These are phyloP conservation scores for Pelecanus crispus DNA, from an alignment of 2,113 vertebrate genomes.

Conservation along the genomic window DNA sequence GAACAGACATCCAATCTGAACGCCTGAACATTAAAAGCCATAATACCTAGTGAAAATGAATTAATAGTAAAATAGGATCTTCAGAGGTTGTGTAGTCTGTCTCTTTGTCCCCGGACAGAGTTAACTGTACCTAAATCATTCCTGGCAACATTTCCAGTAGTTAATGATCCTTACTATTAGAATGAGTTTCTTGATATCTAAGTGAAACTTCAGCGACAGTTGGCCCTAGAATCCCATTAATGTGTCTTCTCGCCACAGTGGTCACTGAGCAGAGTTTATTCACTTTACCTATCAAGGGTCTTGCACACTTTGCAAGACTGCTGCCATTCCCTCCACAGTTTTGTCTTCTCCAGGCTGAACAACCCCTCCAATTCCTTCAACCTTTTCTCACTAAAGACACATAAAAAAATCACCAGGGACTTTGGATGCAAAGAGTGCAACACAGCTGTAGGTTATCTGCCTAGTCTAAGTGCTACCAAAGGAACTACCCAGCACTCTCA, in stretches of 20 bases:
- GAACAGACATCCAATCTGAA: not conserved
- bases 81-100: not conserved
- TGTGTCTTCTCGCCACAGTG: not conserved
- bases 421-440: not conserved
- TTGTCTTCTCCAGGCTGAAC: not conserved
- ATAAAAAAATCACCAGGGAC: not conserved
- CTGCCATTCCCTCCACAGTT: not conserved
- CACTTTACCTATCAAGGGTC: not conserved
- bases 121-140: not conserved
- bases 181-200: not conserved
- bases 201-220: not conserved
- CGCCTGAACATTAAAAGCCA: not conserved
- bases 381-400: not conserved
- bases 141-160: not conserved
- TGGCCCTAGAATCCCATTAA: not conserved
- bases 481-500: accelerated
- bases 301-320: not conserved
- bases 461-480: not conserved
- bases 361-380: not conserved
- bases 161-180: not conserved
- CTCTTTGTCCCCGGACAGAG: not conserved
- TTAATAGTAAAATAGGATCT: not conserved
- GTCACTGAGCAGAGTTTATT: not conserved
- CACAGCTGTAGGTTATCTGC: not conserved
- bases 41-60: not conserved